Evolutionary conservation across 1,140 invertebrate genomes (phyloP).

Genomic region (Zaprionus ghesquierei): DNA sequence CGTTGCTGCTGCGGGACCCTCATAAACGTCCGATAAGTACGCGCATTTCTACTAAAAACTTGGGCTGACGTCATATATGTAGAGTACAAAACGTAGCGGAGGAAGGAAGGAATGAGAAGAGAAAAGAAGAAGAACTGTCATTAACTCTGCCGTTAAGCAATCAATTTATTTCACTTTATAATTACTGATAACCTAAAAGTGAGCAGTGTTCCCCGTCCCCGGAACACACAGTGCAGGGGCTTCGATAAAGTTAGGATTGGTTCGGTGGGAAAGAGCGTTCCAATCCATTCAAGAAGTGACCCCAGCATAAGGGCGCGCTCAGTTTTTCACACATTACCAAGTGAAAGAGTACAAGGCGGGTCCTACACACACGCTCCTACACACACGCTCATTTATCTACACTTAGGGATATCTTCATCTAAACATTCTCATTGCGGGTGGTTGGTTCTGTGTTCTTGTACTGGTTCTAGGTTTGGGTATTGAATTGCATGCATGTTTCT

Average conservation of each 20-base stretch:
- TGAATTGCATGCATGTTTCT: conserved; percentile 77
- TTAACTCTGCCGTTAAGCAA: conserved; percentile 64
- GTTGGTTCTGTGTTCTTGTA: neutral
- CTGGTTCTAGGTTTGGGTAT: conserved; percentile 35
- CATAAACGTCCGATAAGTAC: conserved; percentile 37
- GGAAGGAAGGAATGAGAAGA: neutral
- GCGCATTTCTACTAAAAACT: conserved; percentile 2
- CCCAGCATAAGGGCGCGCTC: conserved; percentile 33
- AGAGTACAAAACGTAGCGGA: neutral
- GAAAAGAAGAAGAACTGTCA: conserved; percentile 45
- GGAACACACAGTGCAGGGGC: neutral
- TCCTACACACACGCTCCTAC: conserved; percentile 3
- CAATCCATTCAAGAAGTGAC: conserved; percentile 61
- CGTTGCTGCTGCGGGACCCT: conserved; percentile 41
- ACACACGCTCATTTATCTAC: neutral
- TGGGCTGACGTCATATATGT: conserved; percentile 36
- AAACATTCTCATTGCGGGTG: conserved; percentile 45
- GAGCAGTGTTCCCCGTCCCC: conserved; percentile 9
- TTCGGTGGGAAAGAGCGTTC: conserved; percentile 55
- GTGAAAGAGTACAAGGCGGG: conserved; percentile 13
- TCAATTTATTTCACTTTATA: conserved; percentile 78
- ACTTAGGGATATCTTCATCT: conserved; percentile 40
- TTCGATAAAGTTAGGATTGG: conserved; percentile 49
- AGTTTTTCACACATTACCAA: conserved; percentile 53
- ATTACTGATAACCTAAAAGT: conserved; percentile 64